Evolutionary conservation across 2,113 vertebrate genomes (phyloP).

Genomic region (Halichoerus grypus): DNA sequence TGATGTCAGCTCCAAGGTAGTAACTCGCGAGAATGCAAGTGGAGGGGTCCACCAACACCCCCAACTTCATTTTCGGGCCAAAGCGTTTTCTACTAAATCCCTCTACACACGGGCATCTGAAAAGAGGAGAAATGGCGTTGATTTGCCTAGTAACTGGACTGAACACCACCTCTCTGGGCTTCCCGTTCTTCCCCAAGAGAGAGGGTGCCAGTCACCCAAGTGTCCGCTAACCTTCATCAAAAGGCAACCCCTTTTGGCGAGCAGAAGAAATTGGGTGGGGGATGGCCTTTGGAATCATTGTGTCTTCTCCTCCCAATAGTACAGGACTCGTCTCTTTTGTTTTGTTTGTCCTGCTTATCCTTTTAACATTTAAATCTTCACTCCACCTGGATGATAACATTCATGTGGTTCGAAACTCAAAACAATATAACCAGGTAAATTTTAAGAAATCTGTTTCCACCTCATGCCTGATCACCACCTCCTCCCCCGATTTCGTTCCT

Average conservation of each 20-base stretch:
- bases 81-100: background rate
- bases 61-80: background rate
- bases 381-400: background rate
- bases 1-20: background rate
- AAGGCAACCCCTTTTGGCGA: background rate
- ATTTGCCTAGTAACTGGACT: background rate
- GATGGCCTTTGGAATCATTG: too few species aligned
- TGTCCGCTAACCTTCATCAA: background rate
- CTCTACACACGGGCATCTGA: accelerated
- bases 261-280: too few species aligned
- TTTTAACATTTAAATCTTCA: background rate
- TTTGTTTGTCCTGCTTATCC: background rate
- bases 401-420: background rate
- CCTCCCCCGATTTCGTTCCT: background rate
- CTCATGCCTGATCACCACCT: background rate
- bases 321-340: background rate
- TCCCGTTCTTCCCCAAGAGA: background rate
- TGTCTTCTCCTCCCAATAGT: background rate
- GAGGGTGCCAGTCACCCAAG: too few species aligned
- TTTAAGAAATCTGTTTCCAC: background rate
- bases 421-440: background rate
- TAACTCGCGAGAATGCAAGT: background rate
- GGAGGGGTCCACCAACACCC: too few species aligned
- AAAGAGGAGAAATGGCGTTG: background rate
- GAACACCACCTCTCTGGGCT: background rate